Evolutionary conservation across 2,888 invertebrate genomes (phyloP), one percentile per base, ranked within the genome.

Genomic region (Papilio protenor): DNA sequence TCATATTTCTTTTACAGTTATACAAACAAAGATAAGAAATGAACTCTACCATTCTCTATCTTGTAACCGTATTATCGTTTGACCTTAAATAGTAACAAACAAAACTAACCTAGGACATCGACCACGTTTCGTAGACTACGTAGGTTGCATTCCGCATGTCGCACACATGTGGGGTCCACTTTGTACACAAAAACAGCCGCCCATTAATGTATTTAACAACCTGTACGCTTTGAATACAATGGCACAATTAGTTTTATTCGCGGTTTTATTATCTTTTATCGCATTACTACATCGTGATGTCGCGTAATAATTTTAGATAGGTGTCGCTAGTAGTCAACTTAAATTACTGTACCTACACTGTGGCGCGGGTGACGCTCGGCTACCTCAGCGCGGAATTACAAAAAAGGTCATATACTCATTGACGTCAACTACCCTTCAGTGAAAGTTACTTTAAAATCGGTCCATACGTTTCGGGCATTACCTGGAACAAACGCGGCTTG

Each of bases 171-270:
- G 94, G 82, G 93, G 94, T 92, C 94, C 87, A 90, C 88, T 93
- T 91, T 88, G 91, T 91, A 92, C 87, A 86, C 90, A 85, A 89
- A 91, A 85, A 90, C 85, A 89, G 88, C 82, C 74, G 83, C 82
- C 88, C 86, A 90, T 91, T 91, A 92, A 84, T 82, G 84, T 79
- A 79, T 83, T 83, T 84, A 90, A 92, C 81, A 86, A 87, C 88
- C 87, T 90, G 89, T 93, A 88, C 80, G 87, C 84, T 92, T 93
- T 87, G 93, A 92, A 94, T 94, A 94, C 93, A 93, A 94, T 94
- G 83, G 88, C 81, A 79, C 86, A 83, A 89, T 90, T 85, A 89
- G 87, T 89, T 89, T 89, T 89, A 88, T 88, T 83, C 80, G 84
- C 81, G 79, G 45, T 87, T 89, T 89, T 89, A 90, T 82, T 80